Evolutionary conservation across 1,140 invertebrate genomes (phyloP).

Genomic region (Drosophila sp.): DNA sequence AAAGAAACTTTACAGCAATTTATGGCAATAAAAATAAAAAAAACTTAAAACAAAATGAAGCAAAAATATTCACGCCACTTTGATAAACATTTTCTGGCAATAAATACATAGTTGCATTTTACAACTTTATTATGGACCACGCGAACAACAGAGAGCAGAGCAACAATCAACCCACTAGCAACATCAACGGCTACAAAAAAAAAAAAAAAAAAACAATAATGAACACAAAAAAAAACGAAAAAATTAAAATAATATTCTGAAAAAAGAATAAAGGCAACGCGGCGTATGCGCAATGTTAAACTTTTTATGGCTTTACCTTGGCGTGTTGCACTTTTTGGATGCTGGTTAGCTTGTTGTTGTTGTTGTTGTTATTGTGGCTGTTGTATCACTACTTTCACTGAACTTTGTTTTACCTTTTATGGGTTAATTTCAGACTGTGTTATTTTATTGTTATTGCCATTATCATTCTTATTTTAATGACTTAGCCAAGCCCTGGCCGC

Average conservation of each 20-base stretch:
- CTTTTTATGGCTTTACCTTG: slow-evolving; percentile 63
- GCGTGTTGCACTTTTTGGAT: slow-evolving; percentile 19
- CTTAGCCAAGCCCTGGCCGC: slow-evolving; percentile 22
- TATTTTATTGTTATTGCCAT: slow-evolving; percentile 53
- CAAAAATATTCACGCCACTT: slow-evolving; percentile 55
- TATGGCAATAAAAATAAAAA: slow-evolving; percentile 27
- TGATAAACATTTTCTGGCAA: slow-evolving; percentile 53
- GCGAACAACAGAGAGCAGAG: slow-evolving; percentile 27
- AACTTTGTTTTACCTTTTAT: slow-evolving; percentile 18
- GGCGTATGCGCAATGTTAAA: slow-evolving; percentile 60
- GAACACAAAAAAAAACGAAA: slow-evolving; percentile 7
- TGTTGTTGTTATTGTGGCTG: slow-evolving; percentile 21
- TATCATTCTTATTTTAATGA: slow-evolving; percentile 53
- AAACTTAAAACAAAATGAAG: slow-evolving; percentile 18
- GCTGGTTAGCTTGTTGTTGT: slow-evolving; percentile 17
- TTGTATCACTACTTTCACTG: slow-evolving; percentile 39
- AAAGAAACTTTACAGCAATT: slow-evolving; percentile 27
- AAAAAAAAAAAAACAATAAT: slow-evolving; percentile 9
- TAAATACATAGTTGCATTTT: slow-evolving; percentile 68
- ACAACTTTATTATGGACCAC: slow-evolving; percentile 64
- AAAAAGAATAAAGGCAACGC: slow-evolving; percentile 25
- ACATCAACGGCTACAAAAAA: slow-evolving; percentile 8
- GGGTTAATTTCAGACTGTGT: slow-evolving; percentile 15
- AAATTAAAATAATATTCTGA: slow-evolving; percentile 41
- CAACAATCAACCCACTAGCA: not conserved